phyloP scores from a whole-genome alignment of 2,888 invertebrate genomes.

The Drosophila nr. perissopoda region DNA sequence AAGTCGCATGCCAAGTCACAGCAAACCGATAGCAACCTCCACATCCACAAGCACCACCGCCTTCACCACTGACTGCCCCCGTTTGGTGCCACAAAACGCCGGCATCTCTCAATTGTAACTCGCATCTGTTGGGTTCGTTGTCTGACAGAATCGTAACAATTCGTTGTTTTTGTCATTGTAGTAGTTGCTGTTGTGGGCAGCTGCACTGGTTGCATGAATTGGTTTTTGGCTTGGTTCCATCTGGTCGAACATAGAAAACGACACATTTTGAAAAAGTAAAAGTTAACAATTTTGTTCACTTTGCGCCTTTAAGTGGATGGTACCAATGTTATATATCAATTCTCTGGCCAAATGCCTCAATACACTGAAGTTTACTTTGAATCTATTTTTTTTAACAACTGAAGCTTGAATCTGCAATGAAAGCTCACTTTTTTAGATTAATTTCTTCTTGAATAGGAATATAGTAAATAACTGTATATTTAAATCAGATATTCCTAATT shows the following conservation, averaged over 20 bases:
- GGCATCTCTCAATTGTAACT: conserved; percentile 57
- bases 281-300: conserved; percentile 53
- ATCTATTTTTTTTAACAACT: background rate
- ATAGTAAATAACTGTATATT: background rate
- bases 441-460: background rate
- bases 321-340: conserved; percentile 10
- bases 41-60: conserved; percentile 21
- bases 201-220: conserved; percentile 58
- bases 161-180: conserved; percentile 6
- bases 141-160: conserved; percentile 74
- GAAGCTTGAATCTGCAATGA: background rate
- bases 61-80: conserved; percentile 25
- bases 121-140: conserved; percentile 62
- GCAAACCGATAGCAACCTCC: conserved; percentile 19
- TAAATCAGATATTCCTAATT: background rate
- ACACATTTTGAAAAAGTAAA: conserved; percentile 72
- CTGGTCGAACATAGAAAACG: conserved; percentile 74
- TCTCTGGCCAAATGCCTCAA: conserved; percentile 18
- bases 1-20: conserved; percentile 56
- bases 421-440: background rate
- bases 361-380: background rate
- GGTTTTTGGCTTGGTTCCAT: conserved; percentile 64
- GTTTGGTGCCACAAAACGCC: conserved; percentile 22
- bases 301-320: conserved; percentile 36
- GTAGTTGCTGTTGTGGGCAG: conserved; percentile 51